Conservation (phyloP, 2,113 vertebrate genomes). For the Sminthopsis crassicaudata region DNA sequence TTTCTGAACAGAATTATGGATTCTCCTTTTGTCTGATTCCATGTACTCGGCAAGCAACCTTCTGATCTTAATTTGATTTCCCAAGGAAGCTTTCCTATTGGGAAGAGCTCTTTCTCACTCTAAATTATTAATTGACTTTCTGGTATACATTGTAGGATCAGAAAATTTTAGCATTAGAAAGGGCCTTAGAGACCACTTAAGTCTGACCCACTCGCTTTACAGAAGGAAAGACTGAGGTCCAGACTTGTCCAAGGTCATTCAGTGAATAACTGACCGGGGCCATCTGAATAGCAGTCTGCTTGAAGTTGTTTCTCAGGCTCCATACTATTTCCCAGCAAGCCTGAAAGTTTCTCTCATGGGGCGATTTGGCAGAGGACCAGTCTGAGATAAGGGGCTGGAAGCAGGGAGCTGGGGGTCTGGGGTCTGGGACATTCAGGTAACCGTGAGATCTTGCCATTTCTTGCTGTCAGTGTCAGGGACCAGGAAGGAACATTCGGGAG, state of each 20-base stretch:
- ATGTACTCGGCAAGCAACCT: background rate
- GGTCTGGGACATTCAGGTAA: background rate
- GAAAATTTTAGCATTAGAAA: background rate
- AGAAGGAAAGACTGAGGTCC: background rate
- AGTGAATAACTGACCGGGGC: background rate
- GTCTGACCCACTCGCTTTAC: background rate
- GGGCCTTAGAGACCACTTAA: background rate
- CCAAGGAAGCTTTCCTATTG: background rate
- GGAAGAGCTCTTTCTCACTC: background rate
- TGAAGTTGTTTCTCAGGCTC: background rate
- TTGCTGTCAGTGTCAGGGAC: background rate
- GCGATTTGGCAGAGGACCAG: background rate
- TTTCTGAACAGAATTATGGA: background rate
- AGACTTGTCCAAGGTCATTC: background rate
- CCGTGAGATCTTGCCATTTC: background rate
- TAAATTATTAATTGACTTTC: background rate
- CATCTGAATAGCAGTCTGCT: background rate
- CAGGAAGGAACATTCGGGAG: background rate
- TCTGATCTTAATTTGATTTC: constrained; percentile 3
- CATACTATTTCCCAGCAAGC: background rate
- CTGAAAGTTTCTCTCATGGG: background rate
- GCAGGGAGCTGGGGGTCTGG: background rate
- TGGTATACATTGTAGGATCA: background rate
- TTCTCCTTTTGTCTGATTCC: background rate
- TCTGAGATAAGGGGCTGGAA: background rate